Evolutionary conservation across 1,140 invertebrate genomes (phyloP), one percentile per base, ranked within the genome.

Genomic region (Ostrea edulis): DNA sequence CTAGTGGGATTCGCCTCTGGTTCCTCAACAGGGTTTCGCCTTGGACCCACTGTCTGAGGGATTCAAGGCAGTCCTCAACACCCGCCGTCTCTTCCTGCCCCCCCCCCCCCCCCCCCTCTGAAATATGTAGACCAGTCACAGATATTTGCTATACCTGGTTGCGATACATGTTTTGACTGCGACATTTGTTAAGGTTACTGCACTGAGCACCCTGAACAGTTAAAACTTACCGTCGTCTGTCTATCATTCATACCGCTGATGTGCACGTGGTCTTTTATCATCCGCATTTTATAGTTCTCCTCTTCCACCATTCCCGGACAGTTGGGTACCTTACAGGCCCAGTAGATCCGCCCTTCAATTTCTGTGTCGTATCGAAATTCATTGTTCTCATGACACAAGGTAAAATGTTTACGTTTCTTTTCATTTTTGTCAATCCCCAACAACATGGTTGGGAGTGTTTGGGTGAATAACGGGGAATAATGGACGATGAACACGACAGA

Each of bases 331-430:
- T 77, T 77, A 77, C 68, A 77, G 9, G 68, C 68, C 68, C 68
- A 77, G 29, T 35, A 77, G 22, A 77, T 77, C 25, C 12, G 8
- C 68, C 68, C 68, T 8, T 77, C 12, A 14, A 29, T 77, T 29
- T 77, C 68, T 29, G 35, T 25, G 8, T 77, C 22, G 25, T 77
- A 77, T 14, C 68, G 68, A 35, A 77, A 77, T 77, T 77, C 68
- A 14, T 29, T 77, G 68, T 77, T 29, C 29, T 77, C 68, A 35
- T 77, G 68, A 29, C 25, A 3, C 25, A 77, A 77, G 29, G 25
- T 77, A 25, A 77, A 77, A 77, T 77, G 68, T 77, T 35, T 77
- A 25, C 68, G 68, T 35, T 77, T 77, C 68, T 77, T 77, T 77
- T 77, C 68, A 77, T 77, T 35, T 29, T 25, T 77, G 68, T 77